phyloP scores from a whole-genome alignment of 2,888 invertebrate species.

The Acholoe squamosa region DNA sequence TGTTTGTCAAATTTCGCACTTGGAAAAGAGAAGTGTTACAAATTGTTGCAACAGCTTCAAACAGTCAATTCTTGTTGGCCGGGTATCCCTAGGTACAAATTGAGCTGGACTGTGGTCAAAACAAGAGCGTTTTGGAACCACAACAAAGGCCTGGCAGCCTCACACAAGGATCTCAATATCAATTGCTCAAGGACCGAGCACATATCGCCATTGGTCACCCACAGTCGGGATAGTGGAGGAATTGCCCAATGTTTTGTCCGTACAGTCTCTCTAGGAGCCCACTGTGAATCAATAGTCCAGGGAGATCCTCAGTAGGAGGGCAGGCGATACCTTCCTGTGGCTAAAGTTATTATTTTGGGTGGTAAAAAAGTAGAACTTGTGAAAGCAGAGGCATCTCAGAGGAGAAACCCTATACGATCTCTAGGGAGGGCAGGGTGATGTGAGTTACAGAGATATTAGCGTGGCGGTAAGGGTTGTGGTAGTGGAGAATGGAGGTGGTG shows the following conservation, averaged over 20 bases:
- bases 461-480: neutral
- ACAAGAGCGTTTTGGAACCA: neutral
- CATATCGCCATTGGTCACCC: neutral
- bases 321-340: constrained; percentile 8
- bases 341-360: neutral
- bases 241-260: neutral
- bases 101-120: neutral
- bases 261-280: neutral
- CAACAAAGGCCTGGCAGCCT: neutral
- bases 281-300: neutral
- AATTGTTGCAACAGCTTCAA: no score
- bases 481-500: neutral
- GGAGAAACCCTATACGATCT: neutral
- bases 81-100: no score
- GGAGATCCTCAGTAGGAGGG: neutral
- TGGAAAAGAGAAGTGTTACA: no score
- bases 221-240: neutral
- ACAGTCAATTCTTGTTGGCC: no score
- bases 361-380: neutral
- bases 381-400: neutral
- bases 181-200: neutral
- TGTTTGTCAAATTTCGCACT: no score
- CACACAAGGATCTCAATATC: constrained; percentile 26
- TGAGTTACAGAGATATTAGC: neutral
- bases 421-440: neutral